Percentiles rank a stretch among this genome's conserved stretches.
phyloP scores from a whole-genome alignment of 2,888 invertebrate genomes.

The Polyploca ridens region DNA sequence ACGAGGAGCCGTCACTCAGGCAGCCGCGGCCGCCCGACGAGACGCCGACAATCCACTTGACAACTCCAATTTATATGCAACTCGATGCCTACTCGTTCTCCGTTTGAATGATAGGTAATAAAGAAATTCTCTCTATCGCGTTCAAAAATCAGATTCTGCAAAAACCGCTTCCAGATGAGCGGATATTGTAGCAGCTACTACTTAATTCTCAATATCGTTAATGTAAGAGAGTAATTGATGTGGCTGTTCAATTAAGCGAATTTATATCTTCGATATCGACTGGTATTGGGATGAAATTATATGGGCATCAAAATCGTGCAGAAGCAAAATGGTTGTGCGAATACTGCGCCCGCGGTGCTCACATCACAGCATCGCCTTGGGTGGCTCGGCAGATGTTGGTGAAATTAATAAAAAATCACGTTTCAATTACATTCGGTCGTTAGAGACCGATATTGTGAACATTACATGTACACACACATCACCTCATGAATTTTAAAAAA shows the following conservation, averaged over 20 bases:
- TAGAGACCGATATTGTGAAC: slow-evolving; percentile 52
- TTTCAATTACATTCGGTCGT: slow-evolving; percentile 65
- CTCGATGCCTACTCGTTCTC: slow-evolving; percentile 50
- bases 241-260: slow-evolving; percentile 40
- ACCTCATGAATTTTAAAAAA: slow-evolving; percentile 66
- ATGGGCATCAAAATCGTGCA: slow-evolving; percentile 38
- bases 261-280: slow-evolving; percentile 41
- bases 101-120: slow-evolving; percentile 56
- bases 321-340: background rate
- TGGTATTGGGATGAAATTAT: slow-evolving; percentile 51
- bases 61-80: slow-evolving; percentile 75
- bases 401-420: slow-evolving; percentile 61
- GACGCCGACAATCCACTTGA: slow-evolving; percentile 49
- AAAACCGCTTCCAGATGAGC: background rate
- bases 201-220: slow-evolving; percentile 39
- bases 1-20: slow-evolving; percentile 75
- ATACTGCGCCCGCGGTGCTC: slow-evolving; percentile 25
- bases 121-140: slow-evolving; percentile 42
- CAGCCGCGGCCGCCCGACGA: slow-evolving; percentile 30
- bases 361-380: slow-evolving; percentile 48
- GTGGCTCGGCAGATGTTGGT: slow-evolving; percentile 65
- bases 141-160: slow-evolving; percentile 24
- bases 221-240: slow-evolving; percentile 39
- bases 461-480: slow-evolving; percentile 50
- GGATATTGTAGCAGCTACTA: background rate